Conservation (phyloP, 2,888 invertebrate genomes). For the Prenolepis imparis region DNA sequence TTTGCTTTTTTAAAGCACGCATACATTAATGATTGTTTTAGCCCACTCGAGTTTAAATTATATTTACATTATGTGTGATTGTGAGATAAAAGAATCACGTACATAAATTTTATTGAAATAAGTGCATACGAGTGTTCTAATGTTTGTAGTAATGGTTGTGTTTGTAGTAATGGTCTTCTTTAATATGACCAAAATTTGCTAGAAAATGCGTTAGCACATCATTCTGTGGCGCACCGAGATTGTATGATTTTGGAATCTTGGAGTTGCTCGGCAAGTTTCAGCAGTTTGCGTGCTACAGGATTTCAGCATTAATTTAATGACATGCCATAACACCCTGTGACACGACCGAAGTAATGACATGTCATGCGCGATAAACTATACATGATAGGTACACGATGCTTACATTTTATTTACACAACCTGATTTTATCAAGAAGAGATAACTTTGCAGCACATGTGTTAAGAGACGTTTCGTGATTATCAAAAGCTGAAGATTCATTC, state of each 20-base stretch:
- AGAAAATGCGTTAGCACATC: not conserved
- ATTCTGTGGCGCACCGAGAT: not conserved
- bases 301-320: slow-evolving; percentile 46
- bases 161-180: not conserved
- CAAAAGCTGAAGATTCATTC: not conserved
- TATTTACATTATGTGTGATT: not conserved
- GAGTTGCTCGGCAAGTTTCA: slow-evolving; percentile 37
- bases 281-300: slow-evolving; percentile 43
- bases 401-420: slow-evolving; percentile 53
- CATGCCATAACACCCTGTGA: slow-evolving; percentile 49
- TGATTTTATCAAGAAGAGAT: slow-evolving; percentile 16
- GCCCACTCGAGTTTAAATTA: not conserved
- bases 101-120: not conserved
- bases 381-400: slow-evolving; percentile 33
- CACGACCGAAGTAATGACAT: slow-evolving; percentile 49
- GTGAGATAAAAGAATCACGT: not conserved
- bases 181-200: not conserved
- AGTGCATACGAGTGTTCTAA: not conserved
- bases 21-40: not conserved
- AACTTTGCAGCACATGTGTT: not conserved
- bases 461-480: not conserved
- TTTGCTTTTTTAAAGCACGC: not conserved
- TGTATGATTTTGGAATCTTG: slow-evolving; percentile 16
- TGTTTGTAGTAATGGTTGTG: not conserved
- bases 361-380: slow-evolving; percentile 39